These are phyloP conservation scores for Chaetodon trifasciatus DNA, from an alignment of 2,797 vertebrate genomes.

Conservation along the genomic window DNA sequence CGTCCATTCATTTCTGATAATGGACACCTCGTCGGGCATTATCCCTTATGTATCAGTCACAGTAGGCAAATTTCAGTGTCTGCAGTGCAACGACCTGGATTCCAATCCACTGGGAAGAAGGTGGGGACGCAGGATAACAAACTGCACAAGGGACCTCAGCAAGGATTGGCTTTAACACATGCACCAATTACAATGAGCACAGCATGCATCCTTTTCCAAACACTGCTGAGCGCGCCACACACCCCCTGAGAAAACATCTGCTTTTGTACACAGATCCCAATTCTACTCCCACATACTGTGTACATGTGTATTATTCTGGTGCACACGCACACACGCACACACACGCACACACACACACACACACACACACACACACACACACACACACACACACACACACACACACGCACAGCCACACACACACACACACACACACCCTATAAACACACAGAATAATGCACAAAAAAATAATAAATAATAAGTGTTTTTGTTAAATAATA, in stretches of 20 bases:
- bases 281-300: slow-evolving; percentile 37
- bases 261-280: slow-evolving; percentile 63
- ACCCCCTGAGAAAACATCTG: slow-evolving; percentile 84
- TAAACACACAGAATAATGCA: slow-evolving; percentile 9
- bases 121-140: slow-evolving; percentile 69
- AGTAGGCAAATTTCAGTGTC: slow-evolving; percentile 46
- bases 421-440: slow-evolving; percentile 17
- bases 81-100: slow-evolving; percentile 65
- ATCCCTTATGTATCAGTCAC: slow-evolving; percentile 48
- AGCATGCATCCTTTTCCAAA: slow-evolving; percentile 73
- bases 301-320: slow-evolving; percentile 21
- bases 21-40: too few relatives aligned
- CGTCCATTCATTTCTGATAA: too few relatives aligned
- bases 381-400: slow-evolving; percentile 6
- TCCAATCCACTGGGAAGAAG: slow-evolving; percentile 60
- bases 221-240: slow-evolving; percentile 68
- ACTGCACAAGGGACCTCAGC: slow-evolving; percentile 64
- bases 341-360: neutral
- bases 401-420: neutral
- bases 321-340: slow-evolving; percentile 10
- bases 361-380: too few relatives aligned
- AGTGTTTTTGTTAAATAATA: slow-evolving; percentile 23
- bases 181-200: slow-evolving; percentile 80
- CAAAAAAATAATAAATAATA: slow-evolving; percentile 2
- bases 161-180: slow-evolving; percentile 75